Conservation (phyloP, 2,113 vertebrate species). For the Apodemus sylvaticus region DNA sequence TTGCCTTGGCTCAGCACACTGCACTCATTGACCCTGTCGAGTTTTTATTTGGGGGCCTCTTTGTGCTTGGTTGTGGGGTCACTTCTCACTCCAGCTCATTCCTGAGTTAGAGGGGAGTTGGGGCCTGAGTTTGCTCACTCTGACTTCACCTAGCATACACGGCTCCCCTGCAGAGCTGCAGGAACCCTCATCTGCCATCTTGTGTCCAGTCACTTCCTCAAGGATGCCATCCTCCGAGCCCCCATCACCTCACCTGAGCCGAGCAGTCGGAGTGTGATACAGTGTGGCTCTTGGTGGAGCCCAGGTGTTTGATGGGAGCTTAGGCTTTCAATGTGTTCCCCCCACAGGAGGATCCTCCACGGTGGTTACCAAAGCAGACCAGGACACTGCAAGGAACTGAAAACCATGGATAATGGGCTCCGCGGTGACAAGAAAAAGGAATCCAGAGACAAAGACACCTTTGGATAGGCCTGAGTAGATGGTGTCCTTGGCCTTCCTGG, state of each 20-base stretch:
- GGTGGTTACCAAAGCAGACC: neutral
- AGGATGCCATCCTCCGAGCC: neutral
- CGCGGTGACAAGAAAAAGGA: neutral
- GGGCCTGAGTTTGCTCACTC: neutral
- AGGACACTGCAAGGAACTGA: neutral
- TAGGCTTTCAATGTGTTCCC: neutral
- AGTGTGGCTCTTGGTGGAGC: neutral
- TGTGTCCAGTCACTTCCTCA: fast-evolving
- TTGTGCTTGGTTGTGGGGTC: neutral
- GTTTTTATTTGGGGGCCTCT: neutral
- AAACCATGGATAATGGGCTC: neutral
- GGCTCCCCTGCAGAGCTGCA: neutral
- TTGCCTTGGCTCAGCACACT: neutral
- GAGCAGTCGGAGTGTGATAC: neutral
- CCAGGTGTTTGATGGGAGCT: neutral
- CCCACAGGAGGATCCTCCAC: no score
- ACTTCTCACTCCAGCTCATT: neutral
- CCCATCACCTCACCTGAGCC: neutral
- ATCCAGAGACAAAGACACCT: neutral
- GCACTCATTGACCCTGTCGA: neutral
- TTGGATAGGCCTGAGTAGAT: neutral
- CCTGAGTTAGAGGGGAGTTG: neutral
- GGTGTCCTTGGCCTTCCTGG: neutral
- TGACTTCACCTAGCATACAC: neutral
- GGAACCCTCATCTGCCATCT: neutral